Evolutionary conservation across 2,113 vertebrate genomes (phyloP).

Genomic region (Casuarius casuarius): DNA sequence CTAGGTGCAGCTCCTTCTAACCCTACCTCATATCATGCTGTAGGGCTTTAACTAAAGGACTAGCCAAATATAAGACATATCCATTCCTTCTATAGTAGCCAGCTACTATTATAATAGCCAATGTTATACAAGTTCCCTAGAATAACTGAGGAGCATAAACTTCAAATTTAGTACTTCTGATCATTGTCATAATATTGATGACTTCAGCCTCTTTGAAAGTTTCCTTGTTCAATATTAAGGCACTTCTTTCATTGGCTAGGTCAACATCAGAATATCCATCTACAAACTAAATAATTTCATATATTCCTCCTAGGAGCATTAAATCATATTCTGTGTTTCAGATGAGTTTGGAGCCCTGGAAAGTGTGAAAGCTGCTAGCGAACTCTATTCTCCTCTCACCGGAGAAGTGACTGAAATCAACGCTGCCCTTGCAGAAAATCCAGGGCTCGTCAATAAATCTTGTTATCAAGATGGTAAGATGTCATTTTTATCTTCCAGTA

Average conservation of each 20-base stretch:
- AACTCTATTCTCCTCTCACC: slow-evolving; percentile 94
- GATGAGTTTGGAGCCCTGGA: slow-evolving; percentile 98
- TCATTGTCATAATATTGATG: not conserved
- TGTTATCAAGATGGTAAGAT: slow-evolving; percentile 95
- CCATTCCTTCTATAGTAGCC: not conserved
- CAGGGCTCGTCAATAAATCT: slow-evolving; percentile 95
- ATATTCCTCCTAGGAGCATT: not conserved
- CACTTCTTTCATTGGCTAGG: not conserved
- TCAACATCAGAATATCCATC: not conserved
- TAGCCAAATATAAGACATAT: not conserved
- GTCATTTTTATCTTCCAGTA: not conserved
- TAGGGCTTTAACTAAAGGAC: not conserved
- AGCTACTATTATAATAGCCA: not conserved
- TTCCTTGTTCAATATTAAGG: not conserved
- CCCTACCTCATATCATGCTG: accelerated
- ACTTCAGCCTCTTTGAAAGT: not conserved
- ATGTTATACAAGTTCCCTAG: not conserved
- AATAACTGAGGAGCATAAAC: not conserved
- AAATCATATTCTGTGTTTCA: slow-evolving; percentile 52
- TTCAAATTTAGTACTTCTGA: not conserved
- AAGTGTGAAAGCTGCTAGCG: slow-evolving; percentile 98
- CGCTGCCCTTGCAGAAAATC: slow-evolving; percentile 88
- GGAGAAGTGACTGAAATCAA: slow-evolving; percentile 95
- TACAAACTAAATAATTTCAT: not conserved
- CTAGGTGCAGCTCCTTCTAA: not conserved